Base-by-base conservation (phyloP, 37 sponge, comb jelly and placozoan genomes). In the Dysidea cf. avara region DNA sequence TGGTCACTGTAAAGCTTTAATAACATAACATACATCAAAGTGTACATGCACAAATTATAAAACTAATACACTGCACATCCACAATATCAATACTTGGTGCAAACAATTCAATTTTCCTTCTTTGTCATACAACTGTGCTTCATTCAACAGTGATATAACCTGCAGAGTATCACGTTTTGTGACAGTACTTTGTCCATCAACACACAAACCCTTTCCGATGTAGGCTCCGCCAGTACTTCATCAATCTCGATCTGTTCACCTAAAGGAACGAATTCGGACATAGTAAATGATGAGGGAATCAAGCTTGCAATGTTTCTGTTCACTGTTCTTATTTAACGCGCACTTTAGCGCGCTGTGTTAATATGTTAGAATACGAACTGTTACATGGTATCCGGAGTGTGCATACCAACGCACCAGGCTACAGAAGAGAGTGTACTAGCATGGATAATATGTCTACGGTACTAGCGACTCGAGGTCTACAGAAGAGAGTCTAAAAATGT, bases 71-170 rank as follows among this genome's bases (percentile, higher is more conserved):
- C n/a, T n/a, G n/a, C n/a, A n/a, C n/a, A n/a, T n/a, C n/a, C n/a
- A n/a, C n/a, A n/a, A 43, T 12, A 43, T 5, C 9, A 9, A 9
- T 43, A 91, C 92, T 76, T 91, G 76, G 24, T 70, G 53, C 32
- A 91, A 51, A 54, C 76, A 86, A 36, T 72, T 63, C 17, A 91
- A 55, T 32, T 91, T 91, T 51, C 77, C 68, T 24, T 81, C 86
- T 61, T 78, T 91, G 17, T 36, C 54, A 31, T 53, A 55, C 38
- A 91, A 57, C 70, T 91, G 92, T 13, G 92, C 92, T 50, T 82
- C 66, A 61, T 91, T 91, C 46, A 91, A 64, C 24, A 86, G 58
- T 9, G 53, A 33, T 29, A 91, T 65, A 16, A 90, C 91, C 91
- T 90, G 51, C 25, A 75, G n/a, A 39, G 3, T 46, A 3, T 21